Conservation (phyloP, 2,113 vertebrate genomes). For the Pseudolaguvia tuberculata region DNA sequence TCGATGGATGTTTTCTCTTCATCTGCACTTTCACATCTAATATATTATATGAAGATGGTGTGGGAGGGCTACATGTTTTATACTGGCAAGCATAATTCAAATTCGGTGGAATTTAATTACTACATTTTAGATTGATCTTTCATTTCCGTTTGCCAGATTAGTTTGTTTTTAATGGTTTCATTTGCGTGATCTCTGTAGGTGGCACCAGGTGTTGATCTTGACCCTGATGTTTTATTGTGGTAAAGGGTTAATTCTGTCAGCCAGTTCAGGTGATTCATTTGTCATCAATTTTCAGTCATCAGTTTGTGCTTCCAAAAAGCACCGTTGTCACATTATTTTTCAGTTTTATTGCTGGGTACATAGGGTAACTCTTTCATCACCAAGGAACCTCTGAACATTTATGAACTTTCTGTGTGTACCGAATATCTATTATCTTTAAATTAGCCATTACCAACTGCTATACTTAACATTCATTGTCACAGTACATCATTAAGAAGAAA, state of each 20-base stretch:
- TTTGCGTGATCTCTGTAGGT: neutral
- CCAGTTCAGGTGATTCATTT: no score
- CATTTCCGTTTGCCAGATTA: neutral
- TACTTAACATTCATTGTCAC: no score
- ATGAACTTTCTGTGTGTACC: neutral
- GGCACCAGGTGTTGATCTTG: neutral
- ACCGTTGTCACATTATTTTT: no score
- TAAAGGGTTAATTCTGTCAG: neutral
- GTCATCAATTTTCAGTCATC: no score
- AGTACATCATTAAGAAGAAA: no score
- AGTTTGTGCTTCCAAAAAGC: no score
- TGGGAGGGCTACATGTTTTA: slow-evolving; percentile 30
- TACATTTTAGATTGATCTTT: no score
- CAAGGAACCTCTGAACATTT: neutral
- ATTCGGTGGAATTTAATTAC: no score
- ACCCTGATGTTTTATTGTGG: neutral
- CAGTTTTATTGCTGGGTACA: neutral
- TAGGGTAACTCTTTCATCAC: neutral
- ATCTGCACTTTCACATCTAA: slow-evolving; percentile 1
- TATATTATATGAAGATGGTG: slow-evolving; percentile 36
- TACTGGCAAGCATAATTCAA: no score
- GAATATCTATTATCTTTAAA: slow-evolving; percentile 5
- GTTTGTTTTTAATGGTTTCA: neutral
- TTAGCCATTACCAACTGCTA: slow-evolving; percentile 2
- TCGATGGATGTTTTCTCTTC: slow-evolving; percentile 31